Conservation (phyloP, 2,888 invertebrate species). For the Dexiosoma caninum region DNA sequence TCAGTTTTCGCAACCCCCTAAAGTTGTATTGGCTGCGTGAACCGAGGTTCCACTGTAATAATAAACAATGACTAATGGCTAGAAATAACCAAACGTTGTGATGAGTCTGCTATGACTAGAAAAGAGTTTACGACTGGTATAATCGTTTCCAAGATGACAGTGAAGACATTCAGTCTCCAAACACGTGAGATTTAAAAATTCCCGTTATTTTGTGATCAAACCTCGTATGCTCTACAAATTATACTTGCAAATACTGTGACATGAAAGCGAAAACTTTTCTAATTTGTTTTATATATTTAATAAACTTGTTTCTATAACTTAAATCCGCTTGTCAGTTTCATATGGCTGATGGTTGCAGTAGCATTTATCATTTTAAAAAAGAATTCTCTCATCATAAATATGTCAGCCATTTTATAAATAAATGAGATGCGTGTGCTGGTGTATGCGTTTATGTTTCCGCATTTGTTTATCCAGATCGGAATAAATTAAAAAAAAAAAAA, state of each 20-base stretch:
- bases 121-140: too few species aligned
- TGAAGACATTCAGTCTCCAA: too few species aligned
- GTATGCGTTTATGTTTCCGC: not conserved
- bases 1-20: too few species aligned
- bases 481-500: not conserved
- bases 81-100: too few species aligned
- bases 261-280: conserved; percentile 9
- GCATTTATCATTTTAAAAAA: conserved; percentile 24
- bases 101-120: too few species aligned
- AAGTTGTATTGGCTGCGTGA: too few species aligned
- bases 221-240: conserved; percentile 3
- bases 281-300: not conserved
- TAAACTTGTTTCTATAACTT: not conserved
- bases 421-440: not conserved
- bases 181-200: too few species aligned
- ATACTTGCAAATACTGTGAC: conserved; percentile 4
- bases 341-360: conserved; percentile 1
- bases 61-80: too few species aligned
- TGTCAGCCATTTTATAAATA: conserved; percentile 23
- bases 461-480: not conserved
- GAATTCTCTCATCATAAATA: conserved; percentile 42
- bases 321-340: conserved; percentile 43
- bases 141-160: too few species aligned
- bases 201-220: too few species aligned
- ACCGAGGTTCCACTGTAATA: too few species aligned